Percentiles rank a stretch among this genome's conserved stretches.
phyloP scores from a whole-genome alignment of 2,888 invertebrate genomes.

The Argynnis bischoffii region DNA sequence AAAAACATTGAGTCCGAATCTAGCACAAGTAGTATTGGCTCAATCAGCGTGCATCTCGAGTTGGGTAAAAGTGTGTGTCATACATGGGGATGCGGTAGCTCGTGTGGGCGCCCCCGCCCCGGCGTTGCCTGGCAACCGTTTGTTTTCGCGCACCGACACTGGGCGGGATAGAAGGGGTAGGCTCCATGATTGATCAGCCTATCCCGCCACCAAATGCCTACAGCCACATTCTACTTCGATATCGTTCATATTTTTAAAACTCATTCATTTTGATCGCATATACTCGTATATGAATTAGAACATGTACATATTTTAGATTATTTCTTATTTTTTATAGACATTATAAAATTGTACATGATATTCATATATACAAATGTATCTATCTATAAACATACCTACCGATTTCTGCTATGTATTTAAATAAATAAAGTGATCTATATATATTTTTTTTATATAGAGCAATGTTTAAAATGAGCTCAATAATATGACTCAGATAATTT shows the following conservation, averaged over 20 bases:
- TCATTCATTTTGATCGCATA: constrained; percentile 29
- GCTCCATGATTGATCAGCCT: constrained; percentile 82
- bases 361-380: too few species aligned
- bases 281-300: not conserved
- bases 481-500: too few species aligned
- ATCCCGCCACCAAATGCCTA: constrained; percentile 75
- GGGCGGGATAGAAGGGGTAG: constrained; percentile 81
- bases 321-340: not conserved
- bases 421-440: too few species aligned
- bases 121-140: constrained; percentile 76
- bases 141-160: constrained; percentile 75
- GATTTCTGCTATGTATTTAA: too few species aligned
- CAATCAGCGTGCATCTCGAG: constrained; percentile 41
- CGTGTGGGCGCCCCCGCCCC: constrained; percentile 57
- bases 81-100: constrained; percentile 62
- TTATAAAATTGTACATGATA: too few species aligned
- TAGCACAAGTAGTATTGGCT: constrained; percentile 9
- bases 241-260: constrained; percentile 49
- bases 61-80: constrained; percentile 54
- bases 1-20: not conserved
- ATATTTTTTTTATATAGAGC: too few species aligned
- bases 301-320: not conserved
- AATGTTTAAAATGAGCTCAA: too few species aligned
- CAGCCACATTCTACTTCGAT: constrained; percentile 56
- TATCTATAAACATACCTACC: too few species aligned